These are phyloP conservation scores for Netelia fuscicornis DNA, from an alignment of 2,888 invertebrate species.

Conservation along the genomic window DNA sequence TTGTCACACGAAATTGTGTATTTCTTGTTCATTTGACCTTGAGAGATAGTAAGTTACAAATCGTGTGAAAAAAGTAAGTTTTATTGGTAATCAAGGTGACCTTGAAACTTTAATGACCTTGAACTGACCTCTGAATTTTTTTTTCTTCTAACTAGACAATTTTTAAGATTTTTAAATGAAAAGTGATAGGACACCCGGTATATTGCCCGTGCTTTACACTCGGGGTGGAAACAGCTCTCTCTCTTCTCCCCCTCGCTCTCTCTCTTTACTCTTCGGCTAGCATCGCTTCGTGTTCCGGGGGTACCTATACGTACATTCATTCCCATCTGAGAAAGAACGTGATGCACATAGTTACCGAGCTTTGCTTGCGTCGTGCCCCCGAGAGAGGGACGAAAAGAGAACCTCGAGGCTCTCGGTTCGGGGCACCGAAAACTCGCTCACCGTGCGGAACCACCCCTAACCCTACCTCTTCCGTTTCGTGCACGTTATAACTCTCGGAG, in stretches of 20 bases:
- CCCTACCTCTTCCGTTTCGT: constrained; percentile 36
- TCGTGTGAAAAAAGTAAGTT: no score
- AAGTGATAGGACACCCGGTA: not conserved
- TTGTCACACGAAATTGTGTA: no score
- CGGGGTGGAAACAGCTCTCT: not conserved
- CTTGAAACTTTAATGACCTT: no score
- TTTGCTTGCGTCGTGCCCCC: not conserved
- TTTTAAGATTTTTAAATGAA: not conserved
- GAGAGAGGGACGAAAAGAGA: not conserved
- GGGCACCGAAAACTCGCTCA: not conserved
- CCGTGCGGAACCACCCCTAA: constrained; percentile 32
- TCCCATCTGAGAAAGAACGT: constrained; percentile 23
- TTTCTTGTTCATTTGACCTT: no score
- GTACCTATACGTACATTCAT: constrained; percentile 13
- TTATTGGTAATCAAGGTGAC: no score
- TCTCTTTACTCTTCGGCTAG: not conserved
- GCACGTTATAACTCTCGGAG: no score
- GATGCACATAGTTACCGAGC: constrained; percentile 5
- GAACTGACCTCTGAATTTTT: no score
- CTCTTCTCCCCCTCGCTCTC: constrained; percentile 13
- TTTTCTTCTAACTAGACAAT: no score
- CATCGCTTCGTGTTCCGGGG: not conserved
- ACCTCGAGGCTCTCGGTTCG: constrained; percentile 5
- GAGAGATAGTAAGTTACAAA: no score
- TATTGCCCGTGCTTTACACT: not conserved